phyloP scores from a whole-genome alignment of 2,888 invertebrate genomes.

The Uloborus plumipes region DNA sequence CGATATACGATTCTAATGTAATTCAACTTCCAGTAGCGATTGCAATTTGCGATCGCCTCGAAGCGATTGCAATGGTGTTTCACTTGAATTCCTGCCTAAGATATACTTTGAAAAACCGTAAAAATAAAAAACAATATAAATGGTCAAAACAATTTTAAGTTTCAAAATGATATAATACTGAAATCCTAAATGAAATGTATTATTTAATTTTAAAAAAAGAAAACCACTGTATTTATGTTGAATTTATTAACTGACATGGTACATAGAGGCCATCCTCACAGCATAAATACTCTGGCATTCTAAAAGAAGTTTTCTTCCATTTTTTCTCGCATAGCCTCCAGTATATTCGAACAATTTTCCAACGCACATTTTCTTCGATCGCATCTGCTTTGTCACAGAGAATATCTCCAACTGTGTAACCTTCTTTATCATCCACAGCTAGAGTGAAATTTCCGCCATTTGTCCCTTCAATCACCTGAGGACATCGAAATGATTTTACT shows the following conservation, averaged over 20 bases:
- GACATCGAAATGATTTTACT: neutral
- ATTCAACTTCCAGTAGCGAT: too few species aligned
- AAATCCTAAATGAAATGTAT: too few species aligned
- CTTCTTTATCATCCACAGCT: slow-evolving; percentile 23
- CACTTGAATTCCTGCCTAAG: too few species aligned
- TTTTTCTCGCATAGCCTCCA: slow-evolving; percentile 36
- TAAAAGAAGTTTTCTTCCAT: slow-evolving; percentile 39
- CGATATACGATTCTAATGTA: too few species aligned
- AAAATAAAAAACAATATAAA: too few species aligned
- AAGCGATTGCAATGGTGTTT: too few species aligned
- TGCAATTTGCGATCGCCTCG: too few species aligned
- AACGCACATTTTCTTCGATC: slow-evolving; percentile 45
- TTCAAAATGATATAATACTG: too few species aligned
- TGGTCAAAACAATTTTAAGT: too few species aligned
- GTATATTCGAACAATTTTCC: slow-evolving; percentile 48
- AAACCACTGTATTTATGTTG: too few species aligned
- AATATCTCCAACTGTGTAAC: slow-evolving; percentile 48
- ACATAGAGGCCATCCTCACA: slow-evolving; percentile 57
- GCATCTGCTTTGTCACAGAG: slow-evolving; percentile 58
- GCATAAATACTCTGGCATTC: slow-evolving; percentile 49
- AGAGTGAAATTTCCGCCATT: slow-evolving; percentile 43
- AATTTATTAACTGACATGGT: slow-evolving; percentile 23
- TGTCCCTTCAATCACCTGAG: slow-evolving; percentile 43
- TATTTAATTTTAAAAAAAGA: too few species aligned
- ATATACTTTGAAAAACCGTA: too few species aligned